These are phyloP conservation scores for Pachyseris speciosa DNA, from an alignment of 64 coral and sea anemone species.

Conservation along the genomic window DNA sequence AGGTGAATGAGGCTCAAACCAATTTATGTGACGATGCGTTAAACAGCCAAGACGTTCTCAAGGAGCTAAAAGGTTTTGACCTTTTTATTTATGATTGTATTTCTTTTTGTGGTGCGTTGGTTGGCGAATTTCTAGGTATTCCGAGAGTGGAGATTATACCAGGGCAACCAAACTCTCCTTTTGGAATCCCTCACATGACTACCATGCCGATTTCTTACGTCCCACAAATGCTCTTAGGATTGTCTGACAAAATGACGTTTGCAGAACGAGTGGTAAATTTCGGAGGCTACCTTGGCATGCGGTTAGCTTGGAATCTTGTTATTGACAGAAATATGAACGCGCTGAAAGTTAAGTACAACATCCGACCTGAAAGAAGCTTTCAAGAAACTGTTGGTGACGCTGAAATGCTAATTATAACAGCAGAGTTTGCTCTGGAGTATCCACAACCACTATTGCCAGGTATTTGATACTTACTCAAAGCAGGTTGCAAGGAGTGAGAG, in stretches of 20 bases:
- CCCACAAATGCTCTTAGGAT: neutral
- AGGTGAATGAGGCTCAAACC: neutral
- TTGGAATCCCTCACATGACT: neutral
- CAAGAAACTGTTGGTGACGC: neutral
- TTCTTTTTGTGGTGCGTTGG: conserved; percentile 34
- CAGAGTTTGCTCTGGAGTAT: conserved; percentile 73
- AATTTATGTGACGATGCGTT: conserved; percentile 36
- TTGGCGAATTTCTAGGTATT: conserved; percentile 41
- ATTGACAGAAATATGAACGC: neutral
- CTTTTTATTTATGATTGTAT: conserved; percentile 34
- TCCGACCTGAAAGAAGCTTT: conserved; percentile 61
- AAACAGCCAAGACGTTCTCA: conserved; percentile 2
- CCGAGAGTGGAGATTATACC: conserved; percentile 42
- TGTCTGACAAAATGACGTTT: conserved; percentile 58
- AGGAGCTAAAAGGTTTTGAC: conserved; percentile 40
- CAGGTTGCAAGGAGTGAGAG: too few species aligned
- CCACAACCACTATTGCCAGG: conserved; percentile 4
- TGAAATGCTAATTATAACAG: conserved; percentile 33
- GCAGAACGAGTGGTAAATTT: conserved; percentile 55
- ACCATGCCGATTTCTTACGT: conserved; percentile 54
- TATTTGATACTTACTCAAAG: neutral
- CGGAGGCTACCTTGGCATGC: neutral
- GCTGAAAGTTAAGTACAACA: conserved; percentile 43
- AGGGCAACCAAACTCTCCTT: neutral
- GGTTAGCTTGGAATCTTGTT: neutral